phyloP scores from a whole-genome alignment of 2,888 invertebrate species.

The Acrobasis repandana region DNA sequence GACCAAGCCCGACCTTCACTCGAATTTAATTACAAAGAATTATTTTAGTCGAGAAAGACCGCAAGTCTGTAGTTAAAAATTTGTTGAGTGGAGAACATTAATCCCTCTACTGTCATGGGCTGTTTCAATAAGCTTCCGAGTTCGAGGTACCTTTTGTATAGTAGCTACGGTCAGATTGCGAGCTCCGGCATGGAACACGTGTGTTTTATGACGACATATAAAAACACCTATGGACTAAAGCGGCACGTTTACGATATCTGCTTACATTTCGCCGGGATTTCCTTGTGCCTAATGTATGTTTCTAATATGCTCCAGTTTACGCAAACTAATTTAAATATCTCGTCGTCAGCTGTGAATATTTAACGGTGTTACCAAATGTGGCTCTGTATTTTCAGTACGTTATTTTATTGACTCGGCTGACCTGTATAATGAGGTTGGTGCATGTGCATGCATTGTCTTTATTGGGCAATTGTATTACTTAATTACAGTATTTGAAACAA shows the following conservation, averaged over 20 bases:
- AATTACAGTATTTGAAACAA: background rate
- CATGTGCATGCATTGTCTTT: slow-evolving; percentile 6
- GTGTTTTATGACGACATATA: slow-evolving; percentile 66
- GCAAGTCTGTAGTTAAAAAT: slow-evolving; percentile 26
- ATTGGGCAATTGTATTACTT: slow-evolving; percentile 8
- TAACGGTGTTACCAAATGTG: background rate
- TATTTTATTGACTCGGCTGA: slow-evolving; percentile 12
- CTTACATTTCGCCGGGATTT: slow-evolving; percentile 42
- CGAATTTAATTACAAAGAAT: slow-evolving; percentile 26
- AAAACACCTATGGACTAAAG: slow-evolving; percentile 54
- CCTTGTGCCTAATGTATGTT: slow-evolving; percentile 15
- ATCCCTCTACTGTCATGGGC: slow-evolving; percentile 24
- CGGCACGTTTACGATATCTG: slow-evolving; percentile 50
- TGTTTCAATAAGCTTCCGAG: slow-evolving; percentile 16
- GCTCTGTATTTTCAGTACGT: background rate
- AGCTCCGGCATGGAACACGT: slow-evolving; percentile 46
- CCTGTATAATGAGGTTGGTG: slow-evolving; percentile 10
- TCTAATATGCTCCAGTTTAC: slow-evolving; percentile 1
- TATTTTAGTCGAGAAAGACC: slow-evolving; percentile 18
- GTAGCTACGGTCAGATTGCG: slow-evolving; percentile 24
- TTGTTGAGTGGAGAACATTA: slow-evolving; percentile 26
- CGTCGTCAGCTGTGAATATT: slow-evolving; percentile 10
- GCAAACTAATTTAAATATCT: slow-evolving; percentile 17
- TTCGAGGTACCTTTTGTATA: slow-evolving; percentile 27
- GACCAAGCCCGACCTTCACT: slow-evolving; percentile 24